Evolutionary conservation across 2,888 invertebrate genomes (phyloP).

Genomic region (Diarsia brunnea): DNA sequence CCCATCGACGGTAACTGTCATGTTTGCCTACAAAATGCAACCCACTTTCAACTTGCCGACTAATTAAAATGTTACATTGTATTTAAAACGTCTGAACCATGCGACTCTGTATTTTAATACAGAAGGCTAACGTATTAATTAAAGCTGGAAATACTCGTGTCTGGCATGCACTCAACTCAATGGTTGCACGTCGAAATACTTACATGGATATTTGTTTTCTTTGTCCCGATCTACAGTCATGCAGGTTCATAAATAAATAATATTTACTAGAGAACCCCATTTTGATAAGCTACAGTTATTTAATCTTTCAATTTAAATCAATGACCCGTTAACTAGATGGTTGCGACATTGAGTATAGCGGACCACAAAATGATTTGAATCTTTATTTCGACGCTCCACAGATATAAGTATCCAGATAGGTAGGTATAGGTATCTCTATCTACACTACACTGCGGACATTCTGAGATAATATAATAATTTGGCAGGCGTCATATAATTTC

Average conservation of each 20-base stretch:
- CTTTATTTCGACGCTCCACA: slow-evolving; percentile 48
- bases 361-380: slow-evolving; percentile 57
- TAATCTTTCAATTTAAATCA: slow-evolving; percentile 68
- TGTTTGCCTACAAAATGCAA: slow-evolving; percentile 67
- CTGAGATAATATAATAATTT: slow-evolving; percentile 77
- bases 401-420: slow-evolving; percentile 56
- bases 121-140: slow-evolving; percentile 76
- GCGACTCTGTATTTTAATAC: slow-evolving; percentile 73
- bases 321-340: slow-evolving; percentile 56
- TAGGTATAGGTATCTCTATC: slow-evolving; percentile 57
- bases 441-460: slow-evolving; percentile 58
- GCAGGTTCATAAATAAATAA: slow-evolving; percentile 60
- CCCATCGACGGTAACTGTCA: slow-evolving; percentile 51
- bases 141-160: slow-evolving; percentile 68
- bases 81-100: slow-evolving; percentile 71
- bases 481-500: slow-evolving; percentile 78
- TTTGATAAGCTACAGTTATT: slow-evolving; percentile 64
- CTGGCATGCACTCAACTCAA: slow-evolving; percentile 66
- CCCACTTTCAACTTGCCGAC: slow-evolving; percentile 77
- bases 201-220: slow-evolving; percentile 51
- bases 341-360: slow-evolving; percentile 46
- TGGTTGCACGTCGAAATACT: slow-evolving; percentile 59
- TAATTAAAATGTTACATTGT: slow-evolving; percentile 84
- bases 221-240: slow-evolving; percentile 40
- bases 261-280: slow-evolving; percentile 51